Conservation (phyloP, 1,140 invertebrate genomes). For the Elymnias hypermnestra region DNA sequence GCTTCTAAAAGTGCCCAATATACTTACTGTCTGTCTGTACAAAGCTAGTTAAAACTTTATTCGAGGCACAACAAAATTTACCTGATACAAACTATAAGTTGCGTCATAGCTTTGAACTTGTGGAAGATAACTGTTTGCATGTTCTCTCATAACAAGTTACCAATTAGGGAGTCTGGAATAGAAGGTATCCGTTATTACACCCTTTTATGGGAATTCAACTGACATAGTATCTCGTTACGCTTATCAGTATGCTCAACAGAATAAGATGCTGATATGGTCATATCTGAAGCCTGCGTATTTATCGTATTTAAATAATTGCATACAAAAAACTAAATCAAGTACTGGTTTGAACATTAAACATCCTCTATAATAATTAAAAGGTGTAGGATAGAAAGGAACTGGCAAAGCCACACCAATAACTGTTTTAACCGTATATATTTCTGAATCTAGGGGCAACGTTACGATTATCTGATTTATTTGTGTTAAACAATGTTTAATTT, state of each 20-base stretch:
- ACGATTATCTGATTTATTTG: too few species aligned
- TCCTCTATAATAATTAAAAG: too few species aligned
- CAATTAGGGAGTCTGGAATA: slow-evolving; percentile 32
- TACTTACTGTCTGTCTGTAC: too few species aligned
- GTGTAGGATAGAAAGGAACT: too few species aligned
- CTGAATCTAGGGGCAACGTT: too few species aligned
- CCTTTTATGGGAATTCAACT: slow-evolving; percentile 27
- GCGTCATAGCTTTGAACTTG: slow-evolving; percentile 19
- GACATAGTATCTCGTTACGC: slow-evolving; percentile 30
- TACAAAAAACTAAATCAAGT: not conserved
- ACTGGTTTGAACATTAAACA: too few species aligned
- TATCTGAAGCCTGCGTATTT: slow-evolving; percentile 6
- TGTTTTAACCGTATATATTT: too few species aligned
- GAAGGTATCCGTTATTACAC: slow-evolving; percentile 23
- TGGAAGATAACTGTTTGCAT: slow-evolving; percentile 18
- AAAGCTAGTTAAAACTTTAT: too few species aligned
- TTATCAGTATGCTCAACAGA: slow-evolving; percentile 28
- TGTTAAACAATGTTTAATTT: too few species aligned
- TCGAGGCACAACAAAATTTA: too few species aligned
- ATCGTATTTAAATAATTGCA: slow-evolving; percentile 14
- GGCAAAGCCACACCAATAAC: too few species aligned
- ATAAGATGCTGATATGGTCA: slow-evolving; percentile 17
- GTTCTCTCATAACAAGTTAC: slow-evolving; percentile 23
- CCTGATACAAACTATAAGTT: slow-evolving; percentile 8
- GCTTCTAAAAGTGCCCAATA: too few species aligned